Evolutionary conservation across 1,140 invertebrate species (phyloP).

Genomic region (Asobara japonica): DNA sequence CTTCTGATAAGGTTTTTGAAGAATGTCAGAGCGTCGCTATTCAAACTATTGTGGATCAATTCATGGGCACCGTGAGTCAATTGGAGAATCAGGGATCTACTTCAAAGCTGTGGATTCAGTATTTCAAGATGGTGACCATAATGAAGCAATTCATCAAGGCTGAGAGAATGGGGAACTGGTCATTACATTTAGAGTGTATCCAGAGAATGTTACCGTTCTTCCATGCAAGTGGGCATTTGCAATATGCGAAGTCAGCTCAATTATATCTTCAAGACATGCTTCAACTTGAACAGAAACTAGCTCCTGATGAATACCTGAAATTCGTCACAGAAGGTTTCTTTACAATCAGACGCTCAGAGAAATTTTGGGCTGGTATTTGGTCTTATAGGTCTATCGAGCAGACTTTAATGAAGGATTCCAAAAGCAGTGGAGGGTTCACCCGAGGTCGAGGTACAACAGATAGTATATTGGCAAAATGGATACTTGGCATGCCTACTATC

Average conservation of each 20-base stretch:
- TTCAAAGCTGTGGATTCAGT: background rate
- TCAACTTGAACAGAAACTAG: constrained; percentile 45
- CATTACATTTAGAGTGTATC: background rate
- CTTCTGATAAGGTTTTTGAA: background rate
- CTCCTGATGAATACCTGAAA: constrained; percentile 52
- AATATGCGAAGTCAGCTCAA: background rate
- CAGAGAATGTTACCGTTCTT: background rate
- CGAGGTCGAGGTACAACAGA: constrained; percentile 52
- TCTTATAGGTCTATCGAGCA: constrained; percentile 57
- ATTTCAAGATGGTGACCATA: background rate
- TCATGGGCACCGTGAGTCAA: background rate
- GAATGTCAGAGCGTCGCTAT: background rate
- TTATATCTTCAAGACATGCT: constrained; percentile 59
- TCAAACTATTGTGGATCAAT: background rate
- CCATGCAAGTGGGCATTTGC: background rate
- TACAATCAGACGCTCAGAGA: constrained; percentile 57
- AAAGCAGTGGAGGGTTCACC: constrained; percentile 49
- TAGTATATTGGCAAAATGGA: constrained; percentile 56
- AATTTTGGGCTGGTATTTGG: constrained; percentile 59
- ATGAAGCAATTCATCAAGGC: constrained; percentile 24
- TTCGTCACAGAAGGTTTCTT: constrained; percentile 53
- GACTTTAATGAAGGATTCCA: constrained; percentile 59
- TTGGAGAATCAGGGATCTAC: background rate
- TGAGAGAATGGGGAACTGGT: background rate
- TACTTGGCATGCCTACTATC: constrained; percentile 48